Percentiles rank a stretch among this genome's conserved stretches.
Conservation (phyloP, 2,888 invertebrate species). For the Xestia ashworthii region DNA sequence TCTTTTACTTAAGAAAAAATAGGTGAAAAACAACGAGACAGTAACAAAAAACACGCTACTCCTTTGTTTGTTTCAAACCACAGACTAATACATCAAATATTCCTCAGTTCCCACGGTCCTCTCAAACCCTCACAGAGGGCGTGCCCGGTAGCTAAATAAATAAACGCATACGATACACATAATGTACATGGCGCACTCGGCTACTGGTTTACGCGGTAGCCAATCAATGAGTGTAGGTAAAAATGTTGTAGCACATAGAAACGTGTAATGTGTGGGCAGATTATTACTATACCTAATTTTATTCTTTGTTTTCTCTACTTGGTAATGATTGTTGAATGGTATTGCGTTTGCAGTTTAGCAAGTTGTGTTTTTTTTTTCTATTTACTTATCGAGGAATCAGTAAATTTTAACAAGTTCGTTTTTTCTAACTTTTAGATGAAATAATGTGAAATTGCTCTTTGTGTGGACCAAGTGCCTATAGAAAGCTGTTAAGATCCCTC, state of each 20-base stretch:
- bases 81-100: conserved; percentile 53
- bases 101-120: conserved; percentile 56
- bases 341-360: background rate
- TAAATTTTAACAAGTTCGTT: background rate
- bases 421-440: too few species aligned
- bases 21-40: background rate
- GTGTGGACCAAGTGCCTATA: background rate
- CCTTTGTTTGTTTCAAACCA: conserved; percentile 21
- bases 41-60: background rate
- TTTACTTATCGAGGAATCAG: background rate
- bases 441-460: too few species aligned
- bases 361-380: background rate
- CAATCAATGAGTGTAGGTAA: conserved; percentile 82
- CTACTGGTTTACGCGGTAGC: conserved; percentile 90
- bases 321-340: background rate
- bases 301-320: conserved; percentile 17
- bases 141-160: conserved; percentile 79
- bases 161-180: conserved; percentile 69
- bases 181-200: conserved; percentile 75
- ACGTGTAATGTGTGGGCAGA: conserved; percentile 34
- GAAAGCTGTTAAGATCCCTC: background rate
- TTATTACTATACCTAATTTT: conserved; percentile 35
- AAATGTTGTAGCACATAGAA: conserved; percentile 58
- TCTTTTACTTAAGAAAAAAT: background rate
- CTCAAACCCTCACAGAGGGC: conserved; percentile 75